Evolutionary conservation across 2,113 vertebrate species (phyloP).

Genomic region (Chaetops frenatus): DNA sequence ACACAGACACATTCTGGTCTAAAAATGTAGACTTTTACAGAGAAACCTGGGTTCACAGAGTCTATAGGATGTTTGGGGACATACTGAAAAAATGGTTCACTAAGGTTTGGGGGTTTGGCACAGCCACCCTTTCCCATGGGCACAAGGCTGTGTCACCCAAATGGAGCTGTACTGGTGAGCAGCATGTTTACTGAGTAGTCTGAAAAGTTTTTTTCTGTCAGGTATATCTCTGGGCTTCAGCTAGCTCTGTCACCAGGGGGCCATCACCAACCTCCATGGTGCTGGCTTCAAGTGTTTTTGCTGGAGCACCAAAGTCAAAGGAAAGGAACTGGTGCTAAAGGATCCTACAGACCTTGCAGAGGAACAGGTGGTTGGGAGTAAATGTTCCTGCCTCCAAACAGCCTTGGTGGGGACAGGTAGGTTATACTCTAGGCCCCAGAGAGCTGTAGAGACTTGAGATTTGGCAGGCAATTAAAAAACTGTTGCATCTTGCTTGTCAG

Average conservation of each 20-base stretch:
- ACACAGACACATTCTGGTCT: neutral
- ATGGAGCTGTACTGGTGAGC: neutral
- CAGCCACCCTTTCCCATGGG: neutral
- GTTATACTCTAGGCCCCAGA: neutral
- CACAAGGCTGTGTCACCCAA: neutral
- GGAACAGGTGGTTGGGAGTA: neutral
- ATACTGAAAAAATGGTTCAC: neutral
- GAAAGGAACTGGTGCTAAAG: neutral
- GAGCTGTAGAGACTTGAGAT: neutral
- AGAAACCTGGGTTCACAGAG: neutral
- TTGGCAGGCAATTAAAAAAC: neutral
- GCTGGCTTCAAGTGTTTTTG: neutral
- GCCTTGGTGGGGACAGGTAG: too few relatives aligned
- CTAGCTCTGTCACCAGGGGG: neutral
- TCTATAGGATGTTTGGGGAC: neutral
- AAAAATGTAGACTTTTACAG: neutral
- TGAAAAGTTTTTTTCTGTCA: neutral
- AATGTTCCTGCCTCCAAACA: neutral
- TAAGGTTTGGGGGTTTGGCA: fast-evolving
- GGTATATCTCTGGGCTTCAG: neutral
- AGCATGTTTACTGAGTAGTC: neutral
- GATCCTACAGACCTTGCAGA: neutral
- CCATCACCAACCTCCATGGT: fast-evolving
- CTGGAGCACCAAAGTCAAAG: neutral
- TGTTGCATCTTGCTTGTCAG: neutral